Evolutionary conservation across 53 echinoderm and acorn worm genomes (phyloP).

Genomic region (Henricia sp.): DNA sequence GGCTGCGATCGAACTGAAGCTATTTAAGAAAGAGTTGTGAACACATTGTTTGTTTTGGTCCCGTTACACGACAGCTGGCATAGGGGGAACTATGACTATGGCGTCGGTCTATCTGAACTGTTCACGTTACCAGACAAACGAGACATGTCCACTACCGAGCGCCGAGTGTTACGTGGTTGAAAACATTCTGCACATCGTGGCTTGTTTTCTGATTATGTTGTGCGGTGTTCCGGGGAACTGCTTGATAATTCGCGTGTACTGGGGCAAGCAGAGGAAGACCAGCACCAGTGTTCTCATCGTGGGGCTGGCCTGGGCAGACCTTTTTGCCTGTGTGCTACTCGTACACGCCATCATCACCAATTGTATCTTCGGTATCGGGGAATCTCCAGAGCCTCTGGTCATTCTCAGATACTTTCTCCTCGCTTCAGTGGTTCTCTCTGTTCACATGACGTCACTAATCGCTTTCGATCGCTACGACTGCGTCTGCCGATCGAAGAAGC

Average conservation of each 20-base stretch:
- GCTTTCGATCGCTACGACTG: conserved; percentile 32
- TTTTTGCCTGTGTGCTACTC: conserved; percentile 30
- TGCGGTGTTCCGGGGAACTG: conserved; percentile 60
- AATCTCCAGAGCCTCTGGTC: background rate
- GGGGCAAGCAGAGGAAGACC: conserved; percentile 46
- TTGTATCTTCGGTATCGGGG: background rate
- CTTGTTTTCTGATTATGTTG: background rate
- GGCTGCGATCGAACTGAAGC: background rate
- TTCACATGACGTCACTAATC: background rate
- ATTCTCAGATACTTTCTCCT: background rate
- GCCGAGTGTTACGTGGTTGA: background rate
- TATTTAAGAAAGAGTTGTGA: background rate
- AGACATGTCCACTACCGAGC: background rate
- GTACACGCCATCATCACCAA: background rate
- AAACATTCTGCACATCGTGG: background rate
- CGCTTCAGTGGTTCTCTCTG: background rate
- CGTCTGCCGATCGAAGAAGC: background rate
- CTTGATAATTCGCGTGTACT: conserved; percentile 53
- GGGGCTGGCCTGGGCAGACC: conserved; percentile 56
- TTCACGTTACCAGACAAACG: background rate
- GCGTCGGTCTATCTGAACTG: background rate
- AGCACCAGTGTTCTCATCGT: conserved; percentile 61
- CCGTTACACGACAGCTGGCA: background rate
- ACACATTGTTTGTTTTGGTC: background rate
- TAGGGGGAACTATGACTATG: background rate